Base-by-base conservation (phyloP, 2,113 vertebrate species). In the Falcunculus frontatus region DNA sequence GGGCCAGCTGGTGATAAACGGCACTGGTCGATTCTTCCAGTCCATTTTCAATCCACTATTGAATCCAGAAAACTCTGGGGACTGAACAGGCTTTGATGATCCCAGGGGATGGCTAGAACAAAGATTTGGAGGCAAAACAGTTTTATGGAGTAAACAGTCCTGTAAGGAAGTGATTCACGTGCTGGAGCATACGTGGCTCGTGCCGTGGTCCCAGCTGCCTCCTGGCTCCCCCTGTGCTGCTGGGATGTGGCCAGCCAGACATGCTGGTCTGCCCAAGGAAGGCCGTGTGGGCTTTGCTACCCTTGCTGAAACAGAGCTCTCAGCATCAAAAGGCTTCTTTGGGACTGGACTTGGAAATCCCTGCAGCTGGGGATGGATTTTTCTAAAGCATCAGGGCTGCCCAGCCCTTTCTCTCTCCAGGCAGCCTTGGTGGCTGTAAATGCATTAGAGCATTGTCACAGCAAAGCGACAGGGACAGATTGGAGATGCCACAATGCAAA, bases 1-100 rank as follows among this genome's bases (percentile, higher is more conserved):
- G 8, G 60, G 37, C 64, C 77, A 80, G 47, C 56, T 84, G 86
- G 56, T 35, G 72, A 57, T 39, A 10, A 90, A 68, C 1, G 1
- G 60, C 25, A 12, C 30, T 0, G 0, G 27, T 69, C 2, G 0
- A 19, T 68, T 68, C 70, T 79, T 57, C 53, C 47, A 14, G 17
- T 84, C 74, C 57, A 5, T 76, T 90, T 79, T 60, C 82, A 57
- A 17, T n/a, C 53, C 6, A 6, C 44, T 42, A 1, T 39, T 90
- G 79, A 93, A 78, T 82, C n/a, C 53, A 57, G 53, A 47, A 57
- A 53, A 14, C 57, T 27, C 7, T 32, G 49, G 65, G 62, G 39
- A 25, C 49, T 64, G 53, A 56, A 20, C 47, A 44, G 60, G 29
- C 46, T 67, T 78, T 75, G 89, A 47, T 53, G 70, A 41, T 93